phyloP scores from a whole-genome alignment of 2,888 invertebrate genomes.

The Hartigia nigra region DNA sequence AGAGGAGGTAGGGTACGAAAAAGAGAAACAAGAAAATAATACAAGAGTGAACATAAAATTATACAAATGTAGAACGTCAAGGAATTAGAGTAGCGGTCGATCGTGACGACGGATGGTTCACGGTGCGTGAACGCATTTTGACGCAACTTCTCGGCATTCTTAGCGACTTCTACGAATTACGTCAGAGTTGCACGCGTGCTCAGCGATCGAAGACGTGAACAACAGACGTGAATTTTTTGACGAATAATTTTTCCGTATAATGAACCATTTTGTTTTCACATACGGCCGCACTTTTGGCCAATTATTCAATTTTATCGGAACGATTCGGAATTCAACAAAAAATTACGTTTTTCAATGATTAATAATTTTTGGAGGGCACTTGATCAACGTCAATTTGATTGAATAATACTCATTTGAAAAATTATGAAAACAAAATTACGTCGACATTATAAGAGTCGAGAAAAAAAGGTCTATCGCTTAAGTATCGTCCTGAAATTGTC shows the following conservation, averaged over 20 bases:
- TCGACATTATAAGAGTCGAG: neutral
- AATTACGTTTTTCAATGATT: neutral
- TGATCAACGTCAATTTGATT: neutral
- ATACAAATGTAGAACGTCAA: neutral
- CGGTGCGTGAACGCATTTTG: neutral
- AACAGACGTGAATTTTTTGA: neutral
- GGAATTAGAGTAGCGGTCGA: neutral
- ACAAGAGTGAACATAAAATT: neutral
- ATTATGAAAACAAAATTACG: neutral
- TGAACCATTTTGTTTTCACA: neutral
- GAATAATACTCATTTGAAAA: neutral
- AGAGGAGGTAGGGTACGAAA: neutral
- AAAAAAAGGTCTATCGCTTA: neutral
- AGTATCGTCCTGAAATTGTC: neutral
- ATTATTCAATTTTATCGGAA: neutral
- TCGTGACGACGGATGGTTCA: neutral
- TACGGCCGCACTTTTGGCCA: neutral
- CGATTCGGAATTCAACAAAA: neutral
- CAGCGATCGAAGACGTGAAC: neutral
- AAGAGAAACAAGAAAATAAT: neutral
- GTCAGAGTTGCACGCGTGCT: neutral
- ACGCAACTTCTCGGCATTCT: neutral
- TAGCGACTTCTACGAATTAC: neutral
- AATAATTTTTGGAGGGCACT: neutral
- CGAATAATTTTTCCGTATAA: neutral